Evolutionary conservation across 1,140 invertebrate genomes (phyloP).

Genomic region (Euglossa dilemma): DNA sequence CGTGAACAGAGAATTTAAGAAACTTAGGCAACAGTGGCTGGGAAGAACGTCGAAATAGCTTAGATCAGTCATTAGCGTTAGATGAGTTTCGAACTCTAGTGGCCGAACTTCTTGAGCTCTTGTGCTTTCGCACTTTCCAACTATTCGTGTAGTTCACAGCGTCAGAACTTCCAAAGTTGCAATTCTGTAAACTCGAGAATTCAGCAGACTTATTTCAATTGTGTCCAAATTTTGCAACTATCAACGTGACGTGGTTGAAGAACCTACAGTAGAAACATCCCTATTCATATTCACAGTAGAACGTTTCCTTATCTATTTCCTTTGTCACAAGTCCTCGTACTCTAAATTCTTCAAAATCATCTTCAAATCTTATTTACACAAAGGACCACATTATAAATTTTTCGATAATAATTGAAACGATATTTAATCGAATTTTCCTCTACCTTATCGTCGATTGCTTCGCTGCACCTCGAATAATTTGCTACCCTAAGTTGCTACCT

Average conservation of each 20-base stretch:
- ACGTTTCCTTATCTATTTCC: too few relatives aligned
- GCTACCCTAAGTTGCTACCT: too few relatives aligned
- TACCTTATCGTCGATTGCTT: too few relatives aligned
- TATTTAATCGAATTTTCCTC: too few relatives aligned
- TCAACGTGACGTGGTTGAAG: too few relatives aligned
- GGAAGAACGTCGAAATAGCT: slow-evolving; percentile 9
- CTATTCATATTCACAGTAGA: not conserved
- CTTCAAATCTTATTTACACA: too few relatives aligned
- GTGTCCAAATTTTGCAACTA: not conserved
- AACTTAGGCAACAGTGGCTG: not conserved
- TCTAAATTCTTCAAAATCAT: too few relatives aligned
- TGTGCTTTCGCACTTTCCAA: not conserved
- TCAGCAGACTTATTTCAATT: slow-evolving; percentile 7
- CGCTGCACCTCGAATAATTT: too few relatives aligned
- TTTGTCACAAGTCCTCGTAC: too few relatives aligned
- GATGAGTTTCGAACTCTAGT: slow-evolving; percentile 6
- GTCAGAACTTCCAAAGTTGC: not conserved
- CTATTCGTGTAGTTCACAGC: not conserved
- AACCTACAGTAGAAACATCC: not conserved
- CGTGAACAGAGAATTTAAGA: not conserved
- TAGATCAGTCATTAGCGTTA: slow-evolving; percentile 11
- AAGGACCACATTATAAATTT: too few relatives aligned
- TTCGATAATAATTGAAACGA: too few relatives aligned
- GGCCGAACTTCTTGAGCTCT: not conserved
- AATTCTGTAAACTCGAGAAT: not conserved